Base-by-base conservation (phyloP, 2,113 vertebrate genomes). In the Prionailurus viverrinus region DNA sequence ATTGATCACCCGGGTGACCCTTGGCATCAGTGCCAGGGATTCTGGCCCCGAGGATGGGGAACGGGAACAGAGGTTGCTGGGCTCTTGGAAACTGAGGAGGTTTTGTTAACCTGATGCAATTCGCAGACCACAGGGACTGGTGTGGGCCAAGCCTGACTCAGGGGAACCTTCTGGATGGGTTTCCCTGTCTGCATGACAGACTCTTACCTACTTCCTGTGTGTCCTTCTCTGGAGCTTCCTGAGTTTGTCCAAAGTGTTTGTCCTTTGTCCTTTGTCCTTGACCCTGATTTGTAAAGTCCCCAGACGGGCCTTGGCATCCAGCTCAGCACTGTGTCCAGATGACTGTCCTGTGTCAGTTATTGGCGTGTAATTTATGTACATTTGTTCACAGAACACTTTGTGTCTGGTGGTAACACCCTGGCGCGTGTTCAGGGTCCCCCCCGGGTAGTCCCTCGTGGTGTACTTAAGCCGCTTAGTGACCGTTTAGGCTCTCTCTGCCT, bases 401-500 rank as follows among this genome's bases (percentile, higher is more conserved):
- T 27, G 2, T 4, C 0, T 16, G 9, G 45, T 25, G 81, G 55
- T 0, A 0, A 6, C 1, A 0, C 33, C 33, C 12, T 25, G 0
- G 15, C 45, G 1, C 6, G 3, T 5, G 1, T 45, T 36, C 31
- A 25, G 39, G 25, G 25, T 2, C 31, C 10, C 74, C 1, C 2
- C 0, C 0, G 5, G 0, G 0, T 11, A 4, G 14, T 36, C 12
- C 4, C 0, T 0, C 0, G 0, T 0, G 15, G 21, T 53, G 58
- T 41, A 5, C 4, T 5, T 21, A 11, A 1, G 3, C 16, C 0
- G 0, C 45, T 58, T 73, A 1, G 13, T 18, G 89, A 33, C 39
- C 7, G 0, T 5, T 25, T 51, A 21, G 51, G 53, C 14, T 48
- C 1, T 10, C 45, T 11, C 31, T 16, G 0, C 31, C 25, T 13